These are phyloP conservation scores for Oreochromis aureus DNA, from an alignment of 2,113 vertebrate species.

Conservation along the genomic window DNA sequence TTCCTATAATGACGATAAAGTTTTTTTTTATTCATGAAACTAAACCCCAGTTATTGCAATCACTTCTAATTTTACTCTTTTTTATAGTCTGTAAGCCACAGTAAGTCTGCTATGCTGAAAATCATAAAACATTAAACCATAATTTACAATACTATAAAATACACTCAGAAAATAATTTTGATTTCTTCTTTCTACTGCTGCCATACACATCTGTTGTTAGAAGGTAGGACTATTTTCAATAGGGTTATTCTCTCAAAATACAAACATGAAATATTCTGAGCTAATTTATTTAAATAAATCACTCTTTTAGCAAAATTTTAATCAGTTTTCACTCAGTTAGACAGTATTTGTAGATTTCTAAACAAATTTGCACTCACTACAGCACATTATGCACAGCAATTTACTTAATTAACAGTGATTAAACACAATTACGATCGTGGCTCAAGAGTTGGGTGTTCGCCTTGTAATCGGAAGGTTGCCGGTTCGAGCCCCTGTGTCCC, in stretches of 20 bases:
- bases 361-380: background rate
- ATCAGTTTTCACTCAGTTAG: background rate
- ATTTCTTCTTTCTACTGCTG: background rate
- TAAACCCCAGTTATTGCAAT: background rate
- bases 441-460: too few species aligned
- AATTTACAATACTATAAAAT: background rate
- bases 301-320: background rate
- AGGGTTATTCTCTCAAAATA: background rate
- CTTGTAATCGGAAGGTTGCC: too few species aligned
- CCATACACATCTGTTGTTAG: background rate
- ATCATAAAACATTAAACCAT: background rate
- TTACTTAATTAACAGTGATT: background rate
- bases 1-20: background rate
- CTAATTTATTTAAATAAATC: background rate
- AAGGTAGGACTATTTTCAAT: background rate
- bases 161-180: background rate
- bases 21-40: background rate
- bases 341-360: background rate
- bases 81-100: background rate
- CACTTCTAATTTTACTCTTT: background rate
- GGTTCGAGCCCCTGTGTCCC: too few species aligned
- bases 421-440: background rate
- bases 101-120: background rate
- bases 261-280: background rate
- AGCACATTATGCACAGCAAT: background rate